Conservation (phyloP, 2,113 vertebrate genomes). For the Melospiza georgiana region DNA sequence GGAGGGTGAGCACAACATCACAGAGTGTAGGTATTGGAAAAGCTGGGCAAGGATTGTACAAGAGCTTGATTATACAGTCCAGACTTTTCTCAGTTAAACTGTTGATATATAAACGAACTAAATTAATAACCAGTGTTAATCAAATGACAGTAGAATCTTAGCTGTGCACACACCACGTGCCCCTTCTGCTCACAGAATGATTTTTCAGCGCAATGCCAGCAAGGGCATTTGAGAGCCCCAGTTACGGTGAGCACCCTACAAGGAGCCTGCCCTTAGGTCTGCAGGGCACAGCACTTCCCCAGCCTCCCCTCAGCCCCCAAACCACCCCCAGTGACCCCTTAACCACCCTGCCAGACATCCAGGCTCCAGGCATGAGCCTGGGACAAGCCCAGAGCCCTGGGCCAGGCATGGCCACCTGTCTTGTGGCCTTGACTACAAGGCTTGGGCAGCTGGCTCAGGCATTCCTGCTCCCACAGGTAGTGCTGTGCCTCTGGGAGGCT, state of each 20-base stretch:
- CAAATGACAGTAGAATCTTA: background rate
- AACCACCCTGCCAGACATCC: background rate
- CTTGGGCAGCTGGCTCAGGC: background rate
- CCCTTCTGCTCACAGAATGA: background rate
- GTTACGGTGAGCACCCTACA: background rate
- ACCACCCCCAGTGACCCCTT: accelerated
- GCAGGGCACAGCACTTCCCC: accelerated
- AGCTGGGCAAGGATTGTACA: too few species aligned
- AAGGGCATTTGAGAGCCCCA: background rate
- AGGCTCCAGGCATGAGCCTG: background rate
- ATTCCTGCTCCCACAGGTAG: background rate
- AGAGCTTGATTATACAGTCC: background rate
- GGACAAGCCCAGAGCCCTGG: background rate
- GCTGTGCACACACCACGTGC: background rate
- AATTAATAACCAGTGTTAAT: background rate
- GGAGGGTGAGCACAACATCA: accelerated
- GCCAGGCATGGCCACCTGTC: background rate
- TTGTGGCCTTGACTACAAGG: background rate
- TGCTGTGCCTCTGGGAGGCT: background rate
- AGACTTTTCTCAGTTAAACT: background rate
- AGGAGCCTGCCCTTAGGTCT: background rate
- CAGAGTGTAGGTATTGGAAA: accelerated
- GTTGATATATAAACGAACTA: background rate
- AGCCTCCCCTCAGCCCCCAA: background rate
- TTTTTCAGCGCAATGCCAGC: background rate